Conservation (phyloP, 2,797 vertebrate genomes). For the Artibeus lituratus region DNA sequence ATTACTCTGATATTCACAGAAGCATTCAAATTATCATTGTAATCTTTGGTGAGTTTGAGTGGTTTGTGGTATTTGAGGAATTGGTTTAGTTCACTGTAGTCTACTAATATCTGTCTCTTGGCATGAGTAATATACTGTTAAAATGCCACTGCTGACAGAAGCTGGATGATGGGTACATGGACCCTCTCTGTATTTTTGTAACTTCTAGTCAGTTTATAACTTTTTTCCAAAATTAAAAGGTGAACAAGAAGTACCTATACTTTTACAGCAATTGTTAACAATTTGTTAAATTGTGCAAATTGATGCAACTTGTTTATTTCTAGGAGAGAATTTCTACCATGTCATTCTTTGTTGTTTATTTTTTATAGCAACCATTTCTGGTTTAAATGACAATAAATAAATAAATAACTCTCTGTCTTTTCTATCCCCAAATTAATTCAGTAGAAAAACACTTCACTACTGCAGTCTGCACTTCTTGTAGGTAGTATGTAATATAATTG, state of each 20-base stretch:
- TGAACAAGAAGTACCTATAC: neutral
- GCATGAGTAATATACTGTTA: neutral
- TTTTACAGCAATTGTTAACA: neutral
- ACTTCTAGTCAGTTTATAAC: neutral
- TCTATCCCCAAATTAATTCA: neutral
- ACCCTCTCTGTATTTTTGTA: neutral
- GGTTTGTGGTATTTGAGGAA: neutral
- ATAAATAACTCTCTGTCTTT: neutral
- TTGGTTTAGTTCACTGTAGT: neutral
- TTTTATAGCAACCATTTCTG: neutral
- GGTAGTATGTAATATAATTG: neutral
- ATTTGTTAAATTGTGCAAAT: neutral
- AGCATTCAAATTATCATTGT: neutral
- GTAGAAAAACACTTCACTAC: neutral
- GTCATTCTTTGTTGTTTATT: neutral
- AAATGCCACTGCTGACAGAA: neutral
- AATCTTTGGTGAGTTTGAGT: neutral
- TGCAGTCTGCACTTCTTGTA: neutral
- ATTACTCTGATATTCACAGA: neutral
- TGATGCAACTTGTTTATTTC: conserved; percentile 1
- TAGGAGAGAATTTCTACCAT: neutral
- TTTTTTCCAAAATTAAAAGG: neutral
- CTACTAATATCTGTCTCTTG: neutral
- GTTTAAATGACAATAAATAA: neutral
- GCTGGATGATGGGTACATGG: neutral